phyloP scores from a whole-genome alignment of 2,888 invertebrate species.

The Neoscelio sp. region DNA sequence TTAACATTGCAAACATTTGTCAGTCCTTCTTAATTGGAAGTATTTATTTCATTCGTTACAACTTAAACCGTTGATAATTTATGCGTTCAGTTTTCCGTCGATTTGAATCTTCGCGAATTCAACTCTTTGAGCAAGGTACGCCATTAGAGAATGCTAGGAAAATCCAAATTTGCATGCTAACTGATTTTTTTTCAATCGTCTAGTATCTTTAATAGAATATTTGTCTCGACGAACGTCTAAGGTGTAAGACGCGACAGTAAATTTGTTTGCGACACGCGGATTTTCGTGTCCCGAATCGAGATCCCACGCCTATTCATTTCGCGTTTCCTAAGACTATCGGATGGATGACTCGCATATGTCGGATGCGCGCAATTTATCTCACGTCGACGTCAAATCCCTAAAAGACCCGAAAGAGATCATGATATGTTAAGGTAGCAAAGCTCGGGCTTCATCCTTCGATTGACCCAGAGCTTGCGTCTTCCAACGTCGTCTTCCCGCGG shows the following conservation, averaged over 20 bases:
- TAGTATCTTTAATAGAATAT: no score
- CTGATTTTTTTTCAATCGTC: no score
- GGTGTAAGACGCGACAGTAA: no score
- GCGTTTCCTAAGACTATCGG: constrained; percentile 60
- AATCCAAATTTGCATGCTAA: no score
- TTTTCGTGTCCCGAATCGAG: constrained; percentile 44
- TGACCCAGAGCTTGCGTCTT: constrained; percentile 58
- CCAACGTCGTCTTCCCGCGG: constrained; percentile 17
- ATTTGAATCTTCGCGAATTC: no score
- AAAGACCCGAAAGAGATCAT: constrained; percentile 64
- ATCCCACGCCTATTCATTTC: constrained; percentile 48
- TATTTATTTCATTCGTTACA: not conserved
- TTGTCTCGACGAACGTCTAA: no score
- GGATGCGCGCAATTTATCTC: constrained; percentile 66
- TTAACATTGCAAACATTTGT: no score
- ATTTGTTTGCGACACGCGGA: constrained; percentile 63
- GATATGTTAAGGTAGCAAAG: constrained; percentile 51
- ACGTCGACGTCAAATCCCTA: constrained; percentile 66
- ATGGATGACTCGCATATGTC: constrained; percentile 59
- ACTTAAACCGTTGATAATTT: no score
- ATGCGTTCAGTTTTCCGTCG: no score
- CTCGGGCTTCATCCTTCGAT: constrained; percentile 50
- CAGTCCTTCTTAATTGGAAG: not conserved
- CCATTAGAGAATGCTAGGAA: no score
- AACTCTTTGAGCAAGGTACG: no score